Conservation (phyloP, 2,797 vertebrate genomes). For the Enteromius paludinosus region DNA sequence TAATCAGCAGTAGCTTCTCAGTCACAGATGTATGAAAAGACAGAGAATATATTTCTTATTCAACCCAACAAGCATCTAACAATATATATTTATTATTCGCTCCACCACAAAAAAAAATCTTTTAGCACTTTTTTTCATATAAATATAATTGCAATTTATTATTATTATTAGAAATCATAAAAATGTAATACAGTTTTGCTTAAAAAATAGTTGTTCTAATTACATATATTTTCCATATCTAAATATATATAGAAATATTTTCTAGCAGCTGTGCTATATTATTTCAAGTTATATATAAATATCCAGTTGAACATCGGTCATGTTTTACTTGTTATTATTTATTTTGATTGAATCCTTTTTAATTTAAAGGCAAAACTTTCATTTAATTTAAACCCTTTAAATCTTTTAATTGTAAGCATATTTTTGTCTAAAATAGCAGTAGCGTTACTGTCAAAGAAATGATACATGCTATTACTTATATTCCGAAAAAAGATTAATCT, state of each 20-base stretch:
- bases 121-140: neutral
- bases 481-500: neutral
- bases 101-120: neutral
- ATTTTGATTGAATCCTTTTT: neutral
- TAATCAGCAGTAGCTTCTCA: conserved; percentile 54
- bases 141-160: neutral
- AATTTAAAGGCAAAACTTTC: neutral
- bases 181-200: neutral
- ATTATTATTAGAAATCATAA: neutral
- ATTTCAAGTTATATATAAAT: neutral
- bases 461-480: neutral
- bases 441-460: neutral
- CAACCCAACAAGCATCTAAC: neutral
- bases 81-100: neutral
- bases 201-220: neutral
- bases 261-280: neutral
- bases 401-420: neutral
- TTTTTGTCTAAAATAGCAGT: neutral
- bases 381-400: neutral
- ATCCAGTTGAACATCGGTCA: neutral
- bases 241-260: too few relatives aligned
- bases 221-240: too few relatives aligned
- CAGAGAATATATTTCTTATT: neutral
- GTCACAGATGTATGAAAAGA: conserved; percentile 14
- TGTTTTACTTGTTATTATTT: too few relatives aligned